Base-by-base conservation (phyloP, 2,888 invertebrate species). In the Sclerodermus sp. region DNA sequence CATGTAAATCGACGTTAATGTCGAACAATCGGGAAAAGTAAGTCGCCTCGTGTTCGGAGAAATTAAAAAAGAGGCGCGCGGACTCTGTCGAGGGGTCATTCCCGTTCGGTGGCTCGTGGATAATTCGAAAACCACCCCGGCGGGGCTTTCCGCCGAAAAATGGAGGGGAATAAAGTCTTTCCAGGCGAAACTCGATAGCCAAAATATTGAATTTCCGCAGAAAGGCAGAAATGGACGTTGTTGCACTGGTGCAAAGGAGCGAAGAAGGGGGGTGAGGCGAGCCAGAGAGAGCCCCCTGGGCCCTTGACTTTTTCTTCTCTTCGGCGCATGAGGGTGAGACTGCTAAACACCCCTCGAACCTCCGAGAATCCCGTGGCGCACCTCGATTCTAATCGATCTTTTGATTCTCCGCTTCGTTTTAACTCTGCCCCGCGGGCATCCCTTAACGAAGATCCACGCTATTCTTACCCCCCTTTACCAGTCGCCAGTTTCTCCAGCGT, bases 191-290 rank as follows among this genome's bases (percentile, higher is more conserved):
- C 52, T 62, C 65, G 69, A 73, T 74, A 69, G 68, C 62, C 71
- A 73, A 73, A 74, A 74, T 74, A 74, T 73, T 72, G 73, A 68
- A 66, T 74, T 71, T 70, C 64, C 57, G 50, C 41, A 51, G 56
- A 55, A 55, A 57, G 45, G 50, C 40, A 36, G 37, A 47, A 44
- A 18, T 30, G 18, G 49, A 44, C 16, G 29, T n/a, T n/a, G n/a
- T n/a, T n/a, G n/a, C n/a, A n/a, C n/a, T n/a, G n/a, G n/a, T n/a
- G n/a, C n/a, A 42, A 45, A 45, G 30, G 30, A 30, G 30, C 10
- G 30, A 51, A 37, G 46, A 43, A 47, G 41, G 40, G 32, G 45
- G 41, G 18, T 12, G 41, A 37, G 34, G 44, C 8, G 30, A 10
- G 30, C 29, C 16, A 42, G 41, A 41, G 43, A 31, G 30, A 30